These are phyloP conservation scores for Zaprionus nigranus DNA, from an alignment of 1,140 invertebrate genomes.

Conservation along the genomic window DNA sequence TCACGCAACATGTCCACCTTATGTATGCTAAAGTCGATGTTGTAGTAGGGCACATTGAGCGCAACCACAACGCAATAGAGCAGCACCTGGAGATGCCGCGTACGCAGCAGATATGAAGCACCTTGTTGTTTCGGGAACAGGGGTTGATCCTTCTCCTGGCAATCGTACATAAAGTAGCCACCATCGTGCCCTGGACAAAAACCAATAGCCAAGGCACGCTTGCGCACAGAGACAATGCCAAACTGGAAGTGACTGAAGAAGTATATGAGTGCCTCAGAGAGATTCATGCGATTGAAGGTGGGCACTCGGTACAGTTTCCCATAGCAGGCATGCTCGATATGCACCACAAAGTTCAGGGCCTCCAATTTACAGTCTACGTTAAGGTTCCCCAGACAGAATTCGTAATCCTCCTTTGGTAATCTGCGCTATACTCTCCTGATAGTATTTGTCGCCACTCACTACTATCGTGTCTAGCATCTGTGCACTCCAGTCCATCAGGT, in stretches of 20 bases:
- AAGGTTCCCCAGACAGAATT: slow-evolving; percentile 85
- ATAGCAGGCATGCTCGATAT: slow-evolving; percentile 86
- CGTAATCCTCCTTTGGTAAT: slow-evolving; percentile 85
- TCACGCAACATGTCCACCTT: slow-evolving; percentile 65
- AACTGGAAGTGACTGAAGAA: slow-evolving; percentile 86
- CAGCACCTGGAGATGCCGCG: slow-evolving; percentile 86
- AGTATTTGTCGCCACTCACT: slow-evolving; percentile 85
- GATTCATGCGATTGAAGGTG: slow-evolving; percentile 86
- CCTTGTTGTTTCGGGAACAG: slow-evolving; percentile 86
- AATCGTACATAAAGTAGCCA: slow-evolving; percentile 88
- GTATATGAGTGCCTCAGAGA: slow-evolving; percentile 86
- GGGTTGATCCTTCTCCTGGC: slow-evolving; percentile 86
- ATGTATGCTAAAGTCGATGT: slow-evolving; percentile 66
- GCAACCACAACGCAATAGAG: slow-evolving; percentile 86
- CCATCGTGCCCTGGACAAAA: slow-evolving; percentile 78
- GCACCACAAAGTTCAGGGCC: slow-evolving; percentile 86
- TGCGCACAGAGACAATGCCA: slow-evolving; percentile 85
- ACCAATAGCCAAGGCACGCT: slow-evolving; percentile 86
- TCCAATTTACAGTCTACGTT: slow-evolving; percentile 84
- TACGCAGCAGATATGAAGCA: slow-evolving; percentile 86
- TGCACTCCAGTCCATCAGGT: slow-evolving; percentile 86
- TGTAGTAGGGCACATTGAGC: slow-evolving; percentile 84
- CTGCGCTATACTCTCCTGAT: slow-evolving; percentile 85
- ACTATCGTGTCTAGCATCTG: slow-evolving; percentile 86
- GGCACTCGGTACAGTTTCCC: slow-evolving; percentile 86